Conservation (phyloP, 2,113 vertebrate genomes). For the Oxyruncus cristatus region DNA sequence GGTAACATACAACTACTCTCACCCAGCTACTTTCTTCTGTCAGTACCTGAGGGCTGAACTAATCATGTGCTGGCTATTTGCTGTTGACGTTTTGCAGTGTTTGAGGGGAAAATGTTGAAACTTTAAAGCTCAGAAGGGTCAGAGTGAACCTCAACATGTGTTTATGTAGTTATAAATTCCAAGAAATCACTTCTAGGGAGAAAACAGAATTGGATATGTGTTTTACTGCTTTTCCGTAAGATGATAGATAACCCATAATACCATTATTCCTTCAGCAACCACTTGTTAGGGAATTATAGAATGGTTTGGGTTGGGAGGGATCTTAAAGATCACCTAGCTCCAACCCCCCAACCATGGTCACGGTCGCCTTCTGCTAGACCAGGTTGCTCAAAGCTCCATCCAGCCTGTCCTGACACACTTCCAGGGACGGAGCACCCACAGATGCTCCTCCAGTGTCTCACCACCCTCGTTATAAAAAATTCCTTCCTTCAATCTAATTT, state of each 20-base stretch:
- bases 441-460: neutral
- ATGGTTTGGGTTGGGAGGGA: neutral
- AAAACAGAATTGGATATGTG: neutral
- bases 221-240: neutral
- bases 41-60: neutral
- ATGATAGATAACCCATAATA: neutral
- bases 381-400: neutral
- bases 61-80: neutral
- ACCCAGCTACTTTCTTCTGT: neutral
- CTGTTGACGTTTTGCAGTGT: neutral
- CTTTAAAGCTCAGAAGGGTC: neutral
- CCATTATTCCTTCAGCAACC: neutral
- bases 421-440: neutral
- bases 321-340: neutral
- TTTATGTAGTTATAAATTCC: neutral
- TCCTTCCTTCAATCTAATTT: neutral
- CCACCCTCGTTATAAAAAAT: neutral
- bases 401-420: neutral
- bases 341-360: no score
- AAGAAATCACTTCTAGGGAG: neutral
- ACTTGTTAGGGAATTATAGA: neutral
- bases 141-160: neutral
- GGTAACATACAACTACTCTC: neutral
- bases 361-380: neutral
- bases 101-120: neutral